Evolutionary conservation across 1,140 invertebrate species (phyloP).

Genomic region (Drosophila neocordata): DNA sequence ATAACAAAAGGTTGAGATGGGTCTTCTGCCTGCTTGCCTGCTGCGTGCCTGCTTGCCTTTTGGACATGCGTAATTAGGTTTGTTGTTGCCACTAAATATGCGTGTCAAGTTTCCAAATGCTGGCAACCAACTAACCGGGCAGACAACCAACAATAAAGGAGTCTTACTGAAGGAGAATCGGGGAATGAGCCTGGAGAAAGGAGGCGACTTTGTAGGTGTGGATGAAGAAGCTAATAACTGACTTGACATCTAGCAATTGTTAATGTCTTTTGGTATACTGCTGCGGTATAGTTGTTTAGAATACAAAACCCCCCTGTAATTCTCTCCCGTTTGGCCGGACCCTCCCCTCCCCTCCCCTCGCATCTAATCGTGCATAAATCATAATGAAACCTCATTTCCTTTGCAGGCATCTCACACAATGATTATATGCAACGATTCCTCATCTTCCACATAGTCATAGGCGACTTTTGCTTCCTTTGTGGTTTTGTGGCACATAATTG

Average conservation of each 20-base stretch:
- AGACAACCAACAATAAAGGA: background rate
- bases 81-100: conserved; percentile 76
- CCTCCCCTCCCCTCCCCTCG: background rate
- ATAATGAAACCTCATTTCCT: conserved; percentile 78
- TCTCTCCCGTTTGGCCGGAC: too few species aligned
- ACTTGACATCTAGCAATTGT: conserved; percentile 42
- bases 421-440: conserved; percentile 11
- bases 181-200: background rate
- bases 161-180: background rate
- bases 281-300: conserved; percentile 20
- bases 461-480: conserved; percentile 6
- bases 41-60: conserved; percentile 23
- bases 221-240: conserved; percentile 34
- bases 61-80: conserved; percentile 78
- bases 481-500: conserved; percentile 48
- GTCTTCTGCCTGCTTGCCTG: background rate
- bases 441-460: background rate
- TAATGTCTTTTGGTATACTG: conserved; percentile 53
- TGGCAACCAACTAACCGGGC: background rate
- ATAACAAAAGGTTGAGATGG: background rate
- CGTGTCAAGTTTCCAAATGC: conserved; percentile 70
- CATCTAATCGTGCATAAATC: conserved; percentile 61
- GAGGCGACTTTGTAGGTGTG: background rate
- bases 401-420: conserved; percentile 72
- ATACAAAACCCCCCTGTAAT: too few species aligned